A percentile compares a stretch with the other conserved stretches of the same genome.
phyloP scores from a whole-genome alignment of 2,113 vertebrate genomes.

The Laticauda laticaudata region DNA sequence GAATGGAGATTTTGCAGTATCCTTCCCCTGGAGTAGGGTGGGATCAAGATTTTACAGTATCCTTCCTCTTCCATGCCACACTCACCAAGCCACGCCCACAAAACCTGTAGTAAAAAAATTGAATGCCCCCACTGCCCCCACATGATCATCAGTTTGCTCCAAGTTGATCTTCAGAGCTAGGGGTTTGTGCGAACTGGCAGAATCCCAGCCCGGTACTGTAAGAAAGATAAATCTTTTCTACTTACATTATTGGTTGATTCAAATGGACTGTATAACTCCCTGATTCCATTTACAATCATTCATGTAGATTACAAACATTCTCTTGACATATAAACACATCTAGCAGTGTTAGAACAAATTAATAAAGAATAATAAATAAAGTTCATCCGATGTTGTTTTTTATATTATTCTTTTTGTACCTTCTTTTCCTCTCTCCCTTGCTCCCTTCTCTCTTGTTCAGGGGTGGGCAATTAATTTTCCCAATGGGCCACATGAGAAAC shows the following conservation, averaged over 20 bases:
- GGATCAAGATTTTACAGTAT: too few species aligned
- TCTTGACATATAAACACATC: background rate
- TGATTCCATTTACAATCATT: background rate
- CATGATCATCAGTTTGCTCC: too few species aligned
- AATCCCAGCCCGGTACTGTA: background rate
- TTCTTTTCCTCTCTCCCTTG: background rate
- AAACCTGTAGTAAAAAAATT: too few species aligned
- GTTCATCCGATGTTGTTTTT: background rate
- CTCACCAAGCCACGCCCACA: too few species aligned
- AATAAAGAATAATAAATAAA: background rate
- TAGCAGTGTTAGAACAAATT: background rate
- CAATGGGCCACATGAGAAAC: background rate
- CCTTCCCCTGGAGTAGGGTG: too few species aligned
- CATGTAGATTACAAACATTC: background rate
- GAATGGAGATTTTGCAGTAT: too few species aligned
- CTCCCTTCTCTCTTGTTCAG: background rate
- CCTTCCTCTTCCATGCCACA: too few species aligned
- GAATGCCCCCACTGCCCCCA: too few species aligned
- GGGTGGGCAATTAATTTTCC: background rate
- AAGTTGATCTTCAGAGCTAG: too few species aligned
- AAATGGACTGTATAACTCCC: background rate
- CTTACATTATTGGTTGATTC: background rate
- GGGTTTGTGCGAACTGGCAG: too few species aligned
- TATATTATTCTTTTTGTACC: background rate
- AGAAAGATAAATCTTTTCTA: background rate